Evolutionary conservation across 2,888 invertebrate genomes (phyloP).

Genomic region (Campoplex capitator): DNA sequence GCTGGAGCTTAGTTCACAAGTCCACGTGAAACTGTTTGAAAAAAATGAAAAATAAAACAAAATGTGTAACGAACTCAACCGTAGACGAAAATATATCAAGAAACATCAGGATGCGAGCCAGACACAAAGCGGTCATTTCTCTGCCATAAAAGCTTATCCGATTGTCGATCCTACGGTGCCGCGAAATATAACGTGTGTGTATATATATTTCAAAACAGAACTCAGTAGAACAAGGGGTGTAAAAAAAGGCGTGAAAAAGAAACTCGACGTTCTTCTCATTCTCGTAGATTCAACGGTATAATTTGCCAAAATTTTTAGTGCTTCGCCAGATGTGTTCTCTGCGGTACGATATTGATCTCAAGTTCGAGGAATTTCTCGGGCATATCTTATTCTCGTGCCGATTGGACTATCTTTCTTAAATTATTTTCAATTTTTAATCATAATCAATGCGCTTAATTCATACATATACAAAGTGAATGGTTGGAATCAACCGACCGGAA

Average conservation of each 20-base stretch:
- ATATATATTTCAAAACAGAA: too few species aligned
- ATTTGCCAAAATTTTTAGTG: conserved; percentile 27
- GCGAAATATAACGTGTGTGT: too few species aligned
- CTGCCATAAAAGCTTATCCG: conserved; percentile 58
- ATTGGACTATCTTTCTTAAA: not conserved
- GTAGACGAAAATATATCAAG: not conserved
- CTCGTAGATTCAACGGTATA: conserved; percentile 33
- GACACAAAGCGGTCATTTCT: conserved; percentile 61
- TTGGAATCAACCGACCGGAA: conserved; percentile 22
- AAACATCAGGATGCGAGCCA: conserved; percentile 61
- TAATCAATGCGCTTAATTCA: not conserved
- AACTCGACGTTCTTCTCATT: conserved; percentile 13
- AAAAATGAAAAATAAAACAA: not conserved
- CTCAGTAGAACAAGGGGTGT: not conserved
- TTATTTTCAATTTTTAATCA: not conserved
- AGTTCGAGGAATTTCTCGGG: conserved; percentile 19
- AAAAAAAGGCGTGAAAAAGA: conserved; percentile 33
- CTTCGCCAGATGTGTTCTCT: not conserved
- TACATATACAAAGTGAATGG: not conserved
- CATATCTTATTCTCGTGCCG: not conserved
- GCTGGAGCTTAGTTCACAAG: not conserved
- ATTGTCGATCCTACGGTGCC: conserved; percentile 47
- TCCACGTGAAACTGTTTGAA: not conserved
- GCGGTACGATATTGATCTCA: conserved; percentile 30
- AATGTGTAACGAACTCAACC: conserved; percentile 3